Percentiles rank a stretch among this genome's conserved stretches.
Evolutionary conservation across 2,113 vertebrate species (phyloP).

Genomic region (Podocnemis expansa): DNA sequence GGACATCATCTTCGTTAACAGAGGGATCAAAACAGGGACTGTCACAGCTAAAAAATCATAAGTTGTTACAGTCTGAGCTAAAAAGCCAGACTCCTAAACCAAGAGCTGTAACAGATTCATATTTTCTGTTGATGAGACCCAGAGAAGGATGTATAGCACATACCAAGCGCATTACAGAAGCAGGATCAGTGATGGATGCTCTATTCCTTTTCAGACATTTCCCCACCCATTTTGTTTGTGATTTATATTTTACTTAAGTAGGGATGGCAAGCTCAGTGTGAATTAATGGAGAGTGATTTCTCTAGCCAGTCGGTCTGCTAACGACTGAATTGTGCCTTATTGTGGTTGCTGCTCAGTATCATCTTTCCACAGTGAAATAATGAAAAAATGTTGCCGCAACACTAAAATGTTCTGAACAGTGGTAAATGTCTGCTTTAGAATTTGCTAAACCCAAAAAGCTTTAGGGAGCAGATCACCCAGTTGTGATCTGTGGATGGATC

Average conservation of each 20-base stretch:
- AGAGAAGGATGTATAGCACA: neutral
- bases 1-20: neutral
- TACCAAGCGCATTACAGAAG: neutral
- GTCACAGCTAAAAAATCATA: rapidly evolving
- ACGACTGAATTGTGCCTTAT: neutral
- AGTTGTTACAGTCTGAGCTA: neutral
- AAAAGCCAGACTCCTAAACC: no score
- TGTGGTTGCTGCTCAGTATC: neutral
- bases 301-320: slow-evolving; percentile 31
- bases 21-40: neutral
- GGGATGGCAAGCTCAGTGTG: neutral
- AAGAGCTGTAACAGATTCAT: neutral
- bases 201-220: neutral
- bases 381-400: neutral
- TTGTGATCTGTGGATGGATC: neutral
- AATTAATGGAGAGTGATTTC: neutral
- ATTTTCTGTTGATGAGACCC: neutral
- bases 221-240: neutral
- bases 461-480: neutral
- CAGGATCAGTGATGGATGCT: neutral
- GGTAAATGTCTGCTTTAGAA: neutral
- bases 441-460: neutral
- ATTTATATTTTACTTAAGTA: neutral
- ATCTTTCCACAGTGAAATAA: neutral
- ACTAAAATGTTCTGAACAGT: neutral